Base-by-base conservation (phyloP, 2,888 invertebrate species). In the Sabatieria punctata region DNA sequence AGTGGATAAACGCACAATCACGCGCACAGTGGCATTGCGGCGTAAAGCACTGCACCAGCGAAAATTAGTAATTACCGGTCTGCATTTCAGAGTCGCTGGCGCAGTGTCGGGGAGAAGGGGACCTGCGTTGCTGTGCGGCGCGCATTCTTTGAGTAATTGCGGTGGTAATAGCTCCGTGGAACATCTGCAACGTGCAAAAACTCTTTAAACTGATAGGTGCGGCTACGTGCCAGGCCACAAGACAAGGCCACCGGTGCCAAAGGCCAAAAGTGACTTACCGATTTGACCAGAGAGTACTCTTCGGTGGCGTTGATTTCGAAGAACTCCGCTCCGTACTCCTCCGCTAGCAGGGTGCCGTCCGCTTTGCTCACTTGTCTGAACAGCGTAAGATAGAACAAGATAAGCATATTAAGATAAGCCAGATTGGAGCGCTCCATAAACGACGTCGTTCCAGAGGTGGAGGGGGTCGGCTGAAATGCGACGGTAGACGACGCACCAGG, bases 21-120 rank as follows among this genome's bases (percentile, higher is more conserved):
- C n/a, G n/a, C n/a, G n/a, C n/a, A n/a, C n/a, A n/a, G n/a, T n/a
- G n/a, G n/a, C n/a, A n/a, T n/a, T n/a, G n/a, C n/a, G n/a, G n/a
- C n/a, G n/a, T n/a, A n/a, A n/a, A n/a, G n/a, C n/a, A n/a, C n/a
- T n/a, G n/a, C n/a, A n/a, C n/a, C n/a, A n/a, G n/a, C n/a, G n/a
- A n/a, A n/a, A n/a, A n/a, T n/a, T n/a, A n/a, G n/a, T n/a, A n/a
- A n/a, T n/a, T n/a, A n/a, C n/a, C n/a, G n/a, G n/a, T n/a, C n/a
- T 49, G 49, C 1, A 57, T 54, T 43, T 58, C 58, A 6, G 56
- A 55, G 41, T 58, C 58, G 4, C 56, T 56, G 8, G 55, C 53
- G 43, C 56, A 58, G n/a, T 55, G 47, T 25, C 58, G 44, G 19
- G 58, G 58, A 0, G 58, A 58, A 8, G 58, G 58, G 27, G 55